Evolutionary conservation across 2,888 invertebrate genomes (phyloP).

Genomic region (Volucella inanis): DNA sequence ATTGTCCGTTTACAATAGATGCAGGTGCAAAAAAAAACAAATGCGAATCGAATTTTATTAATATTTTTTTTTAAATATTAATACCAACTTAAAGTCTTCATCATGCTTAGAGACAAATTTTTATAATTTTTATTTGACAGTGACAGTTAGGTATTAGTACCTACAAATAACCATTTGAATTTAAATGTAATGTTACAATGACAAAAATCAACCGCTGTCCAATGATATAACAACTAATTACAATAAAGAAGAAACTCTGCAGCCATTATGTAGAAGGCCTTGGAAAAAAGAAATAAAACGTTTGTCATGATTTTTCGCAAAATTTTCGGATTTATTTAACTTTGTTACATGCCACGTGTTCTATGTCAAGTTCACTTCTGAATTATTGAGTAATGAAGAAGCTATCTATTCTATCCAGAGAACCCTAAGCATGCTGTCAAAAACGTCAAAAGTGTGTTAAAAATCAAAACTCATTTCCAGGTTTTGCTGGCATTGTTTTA

Average conservation of each 20-base stretch:
- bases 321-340: not conserved
- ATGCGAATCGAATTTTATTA: conserved; percentile 30
- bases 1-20: conserved; percentile 19
- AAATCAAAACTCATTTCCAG: conserved; percentile 12
- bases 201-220: too few species aligned
- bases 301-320: conserved; percentile 6
- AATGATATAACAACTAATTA: too few species aligned
- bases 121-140: conserved; percentile 25
- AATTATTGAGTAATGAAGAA: not conserved
- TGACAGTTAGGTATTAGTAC: too few species aligned
- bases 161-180: too few species aligned
- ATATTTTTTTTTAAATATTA: too few species aligned
- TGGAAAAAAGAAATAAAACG: conserved; percentile 10
- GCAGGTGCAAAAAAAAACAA: conserved; percentile 54
- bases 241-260: too few species aligned
- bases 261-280: conserved; percentile 4
- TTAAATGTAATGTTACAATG: too few species aligned
- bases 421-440: not conserved
- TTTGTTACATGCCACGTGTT: conserved; percentile 36
- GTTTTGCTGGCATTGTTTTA: not conserved
- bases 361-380: conserved; percentile 34
- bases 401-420: conserved; percentile 11
- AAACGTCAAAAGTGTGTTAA: not conserved
- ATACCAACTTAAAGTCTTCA: conserved; percentile 12
- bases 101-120: conserved; percentile 7